A percentile compares a stretch with the other conserved stretches of the same genome.
These are phyloP conservation scores for Rhingia campestris DNA, from an alignment of 2,888 invertebrate genomes.

Conservation along the genomic window DNA sequence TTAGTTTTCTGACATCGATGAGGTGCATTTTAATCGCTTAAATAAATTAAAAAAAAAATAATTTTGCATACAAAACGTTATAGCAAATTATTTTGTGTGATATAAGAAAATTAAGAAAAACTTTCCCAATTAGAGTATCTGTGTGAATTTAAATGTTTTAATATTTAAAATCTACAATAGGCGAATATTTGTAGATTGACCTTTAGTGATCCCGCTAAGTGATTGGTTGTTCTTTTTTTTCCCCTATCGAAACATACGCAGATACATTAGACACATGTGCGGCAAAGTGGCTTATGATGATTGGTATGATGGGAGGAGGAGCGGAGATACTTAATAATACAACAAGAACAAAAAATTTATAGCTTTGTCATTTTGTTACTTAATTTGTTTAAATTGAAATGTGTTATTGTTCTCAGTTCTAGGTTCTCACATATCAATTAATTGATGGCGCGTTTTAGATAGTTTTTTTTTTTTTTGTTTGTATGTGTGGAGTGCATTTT, in stretches of 20 bases:
- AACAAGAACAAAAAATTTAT: background rate
- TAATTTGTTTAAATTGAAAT: slow-evolving; percentile 28
- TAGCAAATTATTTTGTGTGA: background rate
- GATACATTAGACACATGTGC: background rate
- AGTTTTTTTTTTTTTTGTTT: background rate
- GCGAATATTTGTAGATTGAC: no score
- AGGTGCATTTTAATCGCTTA: slow-evolving; percentile 22
- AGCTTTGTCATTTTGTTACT: slow-evolving; percentile 34
- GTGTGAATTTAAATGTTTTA: no score
- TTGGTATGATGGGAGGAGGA: background rate
- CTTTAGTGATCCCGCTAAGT: no score
- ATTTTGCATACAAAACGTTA: no score
- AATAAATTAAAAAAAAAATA: background rate
- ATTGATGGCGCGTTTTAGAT: slow-evolving; percentile 24
- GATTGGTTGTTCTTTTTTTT: no score
- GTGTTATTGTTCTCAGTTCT: background rate
- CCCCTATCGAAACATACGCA: no score
- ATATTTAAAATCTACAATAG: no score
- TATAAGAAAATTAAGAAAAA: background rate
- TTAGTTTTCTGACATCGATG: slow-evolving; percentile 21
- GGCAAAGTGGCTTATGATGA: background rate
- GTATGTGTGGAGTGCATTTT: no score
- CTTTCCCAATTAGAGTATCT: no score
- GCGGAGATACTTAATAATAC: background rate
- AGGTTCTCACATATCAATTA: slow-evolving; percentile 34